Percentiles rank a stretch among this genome's conserved stretches.
Conservation (phyloP, 2,888 invertebrate genomes). For the Dynastes hyllus region DNA sequence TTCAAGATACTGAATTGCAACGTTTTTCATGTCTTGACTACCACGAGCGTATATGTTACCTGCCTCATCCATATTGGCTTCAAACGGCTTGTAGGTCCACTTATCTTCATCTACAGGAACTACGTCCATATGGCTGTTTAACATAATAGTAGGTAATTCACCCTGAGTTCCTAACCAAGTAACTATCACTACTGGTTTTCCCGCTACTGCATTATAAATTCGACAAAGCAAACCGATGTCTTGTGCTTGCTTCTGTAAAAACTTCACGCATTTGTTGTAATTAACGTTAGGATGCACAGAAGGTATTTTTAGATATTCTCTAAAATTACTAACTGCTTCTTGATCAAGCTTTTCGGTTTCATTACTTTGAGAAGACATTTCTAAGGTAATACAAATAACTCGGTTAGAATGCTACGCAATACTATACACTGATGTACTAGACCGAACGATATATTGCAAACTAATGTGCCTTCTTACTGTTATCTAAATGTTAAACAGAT, state of each 20-base stretch:
- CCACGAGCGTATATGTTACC: conserved; percentile 90
- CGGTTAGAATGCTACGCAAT: no score
- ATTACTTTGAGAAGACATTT: background rate
- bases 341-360: conserved; percentile 61
- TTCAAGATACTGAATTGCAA: conserved; percentile 86
- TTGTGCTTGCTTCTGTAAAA: conserved; percentile 82
- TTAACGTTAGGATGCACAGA: conserved; percentile 91
- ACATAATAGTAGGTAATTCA: conserved; percentile 80
- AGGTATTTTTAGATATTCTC: conserved; percentile 89
- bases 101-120: conserved; percentile 93
- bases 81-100: conserved; percentile 93
- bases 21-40: conserved; percentile 88
- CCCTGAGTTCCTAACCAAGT: conserved; percentile 88
- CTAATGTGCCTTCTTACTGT: no score
- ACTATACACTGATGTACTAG: no score
- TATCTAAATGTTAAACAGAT: no score
- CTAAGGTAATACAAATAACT: no score
- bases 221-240: conserved; percentile 79
- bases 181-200: conserved; percentile 87
- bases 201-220: conserved; percentile 77
- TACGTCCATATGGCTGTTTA: conserved; percentile 98
- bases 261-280: conserved; percentile 88
- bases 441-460: no score
- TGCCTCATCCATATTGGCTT: conserved; percentile 85
- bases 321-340: conserved; percentile 82